A percentile compares a stretch with the other conserved stretches of the same genome.
phyloP scores from a whole-genome alignment of 2,797 vertebrate genomes.

The Cercopithecus neglectus region DNA sequence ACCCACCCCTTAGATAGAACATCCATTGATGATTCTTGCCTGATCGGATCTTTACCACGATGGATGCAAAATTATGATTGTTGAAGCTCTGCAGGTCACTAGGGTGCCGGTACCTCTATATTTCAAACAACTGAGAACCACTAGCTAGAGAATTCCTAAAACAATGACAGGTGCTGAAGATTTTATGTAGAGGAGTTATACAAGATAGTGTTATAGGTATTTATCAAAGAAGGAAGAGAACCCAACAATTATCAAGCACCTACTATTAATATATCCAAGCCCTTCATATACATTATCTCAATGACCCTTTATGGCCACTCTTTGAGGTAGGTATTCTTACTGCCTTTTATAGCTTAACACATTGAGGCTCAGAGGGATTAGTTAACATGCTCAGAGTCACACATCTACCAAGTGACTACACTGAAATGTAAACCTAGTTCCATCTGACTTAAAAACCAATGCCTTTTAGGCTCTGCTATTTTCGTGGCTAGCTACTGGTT shows the following conservation, averaged over 20 bases:
- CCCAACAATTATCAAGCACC: background rate
- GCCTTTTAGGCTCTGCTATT: background rate
- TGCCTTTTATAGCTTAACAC: background rate
- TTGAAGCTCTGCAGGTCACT: background rate
- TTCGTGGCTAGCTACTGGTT: background rate
- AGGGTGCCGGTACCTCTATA: accelerated
- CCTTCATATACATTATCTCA: background rate
- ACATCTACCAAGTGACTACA: background rate
- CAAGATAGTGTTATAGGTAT: background rate
- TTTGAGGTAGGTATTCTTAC: background rate
- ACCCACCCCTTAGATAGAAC: background rate
- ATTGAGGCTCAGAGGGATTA: background rate
- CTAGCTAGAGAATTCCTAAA: background rate
- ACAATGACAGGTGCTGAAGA: background rate
- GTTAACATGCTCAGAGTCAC: background rate
- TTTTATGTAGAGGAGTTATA: background rate
- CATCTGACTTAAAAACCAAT: background rate
- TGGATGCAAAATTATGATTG: background rate
- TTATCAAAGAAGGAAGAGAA: background rate
- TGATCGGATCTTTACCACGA: background rate
- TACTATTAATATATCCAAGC: background rate
- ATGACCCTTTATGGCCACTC: background rate
- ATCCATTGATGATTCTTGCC: background rate
- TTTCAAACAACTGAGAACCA: background rate
- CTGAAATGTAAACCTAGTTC: background rate